Evolutionary conservation across 2,888 invertebrate genomes (phyloP).

Genomic region (Cheilosia variabilis): DNA sequence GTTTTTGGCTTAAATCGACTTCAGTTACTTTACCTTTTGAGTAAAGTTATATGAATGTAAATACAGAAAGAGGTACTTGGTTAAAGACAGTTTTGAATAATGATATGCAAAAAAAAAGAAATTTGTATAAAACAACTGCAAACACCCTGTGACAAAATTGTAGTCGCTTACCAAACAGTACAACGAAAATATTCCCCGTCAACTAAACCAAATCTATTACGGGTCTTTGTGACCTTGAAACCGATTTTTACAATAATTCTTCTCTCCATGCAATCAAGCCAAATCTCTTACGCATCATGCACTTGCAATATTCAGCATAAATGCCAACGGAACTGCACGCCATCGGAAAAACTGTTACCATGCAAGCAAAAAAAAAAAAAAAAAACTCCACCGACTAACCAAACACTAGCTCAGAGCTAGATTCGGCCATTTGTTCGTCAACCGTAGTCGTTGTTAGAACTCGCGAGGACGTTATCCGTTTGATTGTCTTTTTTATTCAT

Average conservation of each 20-base stretch:
- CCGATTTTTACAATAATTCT: neutral
- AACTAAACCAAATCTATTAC: neutral
- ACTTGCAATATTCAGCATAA: no score
- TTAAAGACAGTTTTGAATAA: no score
- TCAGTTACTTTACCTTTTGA: no score
- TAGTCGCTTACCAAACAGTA: no score
- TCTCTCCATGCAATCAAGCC: neutral
- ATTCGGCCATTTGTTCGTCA: conserved; percentile 81
- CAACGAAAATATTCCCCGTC: no score
- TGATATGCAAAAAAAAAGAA: no score
- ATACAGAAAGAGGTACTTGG: no score
- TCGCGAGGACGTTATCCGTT: conserved; percentile 76
- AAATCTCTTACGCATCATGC: neutral
- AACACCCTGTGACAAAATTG: no score
- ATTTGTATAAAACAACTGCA: no score
- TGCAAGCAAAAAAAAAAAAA: neutral
- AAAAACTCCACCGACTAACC: neutral
- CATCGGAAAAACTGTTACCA: neutral
- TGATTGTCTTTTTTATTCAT: conserved; percentile 61
- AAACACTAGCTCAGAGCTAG: conserved; percentile 16
- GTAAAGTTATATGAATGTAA: no score
- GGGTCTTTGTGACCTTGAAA: conserved; percentile 14
- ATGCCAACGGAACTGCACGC: neutral
- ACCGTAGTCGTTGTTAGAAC: conserved; percentile 78
- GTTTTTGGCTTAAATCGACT: no score